Evolutionary conservation across 2,797 vertebrate genomes (phyloP), one percentile per base, ranked within the genome.

Genomic region (Moxostoma hubbsi): DNA sequence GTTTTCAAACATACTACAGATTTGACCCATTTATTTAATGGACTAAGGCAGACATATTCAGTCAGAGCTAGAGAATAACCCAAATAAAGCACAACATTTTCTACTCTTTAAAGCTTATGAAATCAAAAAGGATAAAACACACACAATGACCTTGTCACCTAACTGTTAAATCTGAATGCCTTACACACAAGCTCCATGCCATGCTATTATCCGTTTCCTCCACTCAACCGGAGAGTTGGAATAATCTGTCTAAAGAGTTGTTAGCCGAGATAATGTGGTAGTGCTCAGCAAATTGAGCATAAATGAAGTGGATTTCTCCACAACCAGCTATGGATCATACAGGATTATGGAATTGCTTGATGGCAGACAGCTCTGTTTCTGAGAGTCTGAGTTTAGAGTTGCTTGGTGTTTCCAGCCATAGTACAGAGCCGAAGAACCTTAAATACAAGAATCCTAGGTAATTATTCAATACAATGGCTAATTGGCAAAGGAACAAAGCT

Each of bases 41-140:
- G 36, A 36, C 36, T 36, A 36, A 36, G 80, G 43, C 63, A n/a
- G n/a, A 68, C 9, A 15, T 15, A 4, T 9, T 13, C 16, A 16
- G 43, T 49, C 36, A 16, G 5, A 50, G 46, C 36, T 36, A 15
- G 1, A 61, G 7, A 54, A 47, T 46, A 46, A 75, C 45, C 73
- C 73, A 82, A 79, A 83, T 79, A 61, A 47, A 9, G 9, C 59
- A 13, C 62, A 74, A 77, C 64, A 61, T 77, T 75, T 75, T 9
- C 54, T 9, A 18, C 81, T 53, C 36, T 72, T 58, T 51, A 16
- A 47, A 69, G 58, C 67, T 73, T 71, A 81, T 24, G 53, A 13
- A 16, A 69, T 79, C 47, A 79, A 15, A 76, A 70, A 36, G 51
- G 24, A 79, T 77, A 46, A 72, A 71, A 64, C 1, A 62, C 24